Conservation (phyloP, 1,140 invertebrate genomes). For the Mycetomoellerius zeteki region DNA sequence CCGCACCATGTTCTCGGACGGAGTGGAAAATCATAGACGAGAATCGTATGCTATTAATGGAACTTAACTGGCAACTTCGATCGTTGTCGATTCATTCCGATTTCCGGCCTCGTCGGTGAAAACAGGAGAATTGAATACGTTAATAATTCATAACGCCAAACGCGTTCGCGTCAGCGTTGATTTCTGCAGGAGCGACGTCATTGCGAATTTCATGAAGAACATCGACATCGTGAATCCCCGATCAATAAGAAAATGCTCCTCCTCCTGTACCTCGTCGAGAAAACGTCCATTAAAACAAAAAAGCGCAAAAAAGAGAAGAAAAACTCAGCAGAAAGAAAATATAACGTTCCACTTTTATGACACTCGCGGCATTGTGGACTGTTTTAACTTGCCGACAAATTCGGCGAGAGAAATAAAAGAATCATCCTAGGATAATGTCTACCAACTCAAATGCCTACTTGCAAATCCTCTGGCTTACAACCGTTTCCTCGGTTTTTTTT, state of each 20-base stretch:
- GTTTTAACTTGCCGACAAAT: constrained; percentile 57
- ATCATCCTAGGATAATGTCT: constrained; percentile 23
- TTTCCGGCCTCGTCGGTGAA: constrained; percentile 28
- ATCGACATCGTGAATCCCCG: neutral
- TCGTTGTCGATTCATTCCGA: constrained; percentile 32
- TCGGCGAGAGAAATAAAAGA: constrained; percentile 45
- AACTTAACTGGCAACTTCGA: neutral
- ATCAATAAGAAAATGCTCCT: constrained; percentile 23
- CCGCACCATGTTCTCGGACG: constrained; percentile 17
- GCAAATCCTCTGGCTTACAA: neutral
- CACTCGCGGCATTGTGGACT: neutral
- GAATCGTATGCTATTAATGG: constrained; percentile 32
- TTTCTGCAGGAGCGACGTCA: constrained; percentile 20
- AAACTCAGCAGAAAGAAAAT: constrained; percentile 10
- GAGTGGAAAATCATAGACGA: constrained; percentile 37
- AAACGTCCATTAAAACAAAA: constrained; percentile 21
- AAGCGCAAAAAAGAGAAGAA: neutral
- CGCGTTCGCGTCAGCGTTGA: constrained; percentile 19
- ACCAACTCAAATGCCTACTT: constrained; percentile 3
- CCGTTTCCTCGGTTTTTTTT: neutral
- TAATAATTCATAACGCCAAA: constrained; percentile 55
- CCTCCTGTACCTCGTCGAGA: too few relatives aligned
- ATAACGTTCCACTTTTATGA: constrained; percentile 46
- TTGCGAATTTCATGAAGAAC: constrained; percentile 37
- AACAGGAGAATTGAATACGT: constrained; percentile 46